A percentile compares a stretch with the other conserved stretches of the same genome.
Evolutionary conservation across 35 echinoderm and acorn worm genomes (phyloP).

Genomic region (Nesometra sesokonis): DNA sequence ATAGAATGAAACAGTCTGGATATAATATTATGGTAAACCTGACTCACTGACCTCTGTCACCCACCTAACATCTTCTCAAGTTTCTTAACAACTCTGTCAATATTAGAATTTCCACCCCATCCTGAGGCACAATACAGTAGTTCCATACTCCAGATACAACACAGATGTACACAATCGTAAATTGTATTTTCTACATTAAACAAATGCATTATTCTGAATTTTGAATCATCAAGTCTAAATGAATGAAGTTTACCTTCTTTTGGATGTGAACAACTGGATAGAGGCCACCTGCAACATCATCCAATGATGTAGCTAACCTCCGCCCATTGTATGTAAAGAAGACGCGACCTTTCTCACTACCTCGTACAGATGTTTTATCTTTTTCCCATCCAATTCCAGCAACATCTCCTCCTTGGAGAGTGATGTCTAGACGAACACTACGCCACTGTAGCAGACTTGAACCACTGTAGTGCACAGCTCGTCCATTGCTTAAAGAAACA

Average conservation of each 20-base stretch:
- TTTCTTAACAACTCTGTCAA: too few species aligned
- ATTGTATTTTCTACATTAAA: too few species aligned
- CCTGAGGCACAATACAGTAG: too few species aligned
- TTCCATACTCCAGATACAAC: too few species aligned
- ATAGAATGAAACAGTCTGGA: too few species aligned
- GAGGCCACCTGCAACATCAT: constrained; percentile 47
- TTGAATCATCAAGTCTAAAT: too few species aligned
- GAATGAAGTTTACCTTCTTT: constrained; percentile 40
- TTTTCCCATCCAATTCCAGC: constrained; percentile 57
- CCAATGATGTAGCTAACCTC: constrained; percentile 39
- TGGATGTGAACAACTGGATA: constrained; percentile 64
- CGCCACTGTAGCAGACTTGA: constrained; percentile 70
- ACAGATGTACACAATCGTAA: too few species aligned
- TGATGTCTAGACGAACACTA: constrained; percentile 61
- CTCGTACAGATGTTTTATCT: constrained; percentile 14
- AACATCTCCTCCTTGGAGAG: constrained; percentile 41
- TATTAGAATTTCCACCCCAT: too few species aligned
- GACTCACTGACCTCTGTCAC: too few species aligned
- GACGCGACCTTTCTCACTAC: constrained; percentile 45
- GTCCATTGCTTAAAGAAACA: constrained; percentile 51
- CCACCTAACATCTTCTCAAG: too few species aligned
- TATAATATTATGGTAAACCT: too few species aligned
- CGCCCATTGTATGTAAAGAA: constrained; percentile 66
- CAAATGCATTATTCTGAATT: too few species aligned
- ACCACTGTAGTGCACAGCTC: constrained; percentile 65